Evolutionary conservation across 2,888 invertebrate species (phyloP), one percentile per base, ranked within the genome.

Genomic region (Hirtodrosophila alboralis): DNA sequence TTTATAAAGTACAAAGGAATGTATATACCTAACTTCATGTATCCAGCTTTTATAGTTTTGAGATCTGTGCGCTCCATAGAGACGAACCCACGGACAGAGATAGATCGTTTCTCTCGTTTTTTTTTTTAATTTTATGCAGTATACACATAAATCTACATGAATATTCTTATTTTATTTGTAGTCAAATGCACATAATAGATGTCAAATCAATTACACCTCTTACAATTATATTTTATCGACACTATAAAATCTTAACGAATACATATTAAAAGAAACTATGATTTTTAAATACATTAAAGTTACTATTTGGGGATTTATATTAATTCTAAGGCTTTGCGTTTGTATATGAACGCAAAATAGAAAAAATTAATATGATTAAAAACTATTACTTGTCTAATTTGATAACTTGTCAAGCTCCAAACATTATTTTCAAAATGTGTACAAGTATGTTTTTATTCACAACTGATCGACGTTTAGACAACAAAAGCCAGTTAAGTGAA

Each of bases 101-200:
- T n/a, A n/a, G n/a, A n/a, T n/a, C n/a, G n/a, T n/a, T n/a, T n/a
- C n/a, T n/a, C n/a, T n/a, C n/a, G n/a, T n/a, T n/a, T n/a, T n/a
- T n/a, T n/a, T n/a, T n/a, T n/a, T n/a, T n/a, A n/a, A n/a, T n/a
- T n/a, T n/a, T n/a, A n/a, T 27, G 5, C 18, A 23, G n/a, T n/a
- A 30, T 4, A 49, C 21, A 43, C 21, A 44, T 13, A 14, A 13
- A 31, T 44, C 10, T 73, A 66, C 67, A 73, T 70, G 63, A 73
- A 70, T 73, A 72, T 59, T 75, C 77, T 77, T 76, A 79, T 58
- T 75, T 74, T 78, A 75, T 73, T 57, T 64, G 56, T 75, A 72
- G 65, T 76, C 53, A 66, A 61, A 76, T 76, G 65, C 69, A 69
- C 56, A 52, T 69, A 66, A 44, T 75, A 61, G 65, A 69, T 76